Base-by-base conservation (phyloP, 1,140 invertebrate genomes). In the Chrysoperla carnea region DNA sequence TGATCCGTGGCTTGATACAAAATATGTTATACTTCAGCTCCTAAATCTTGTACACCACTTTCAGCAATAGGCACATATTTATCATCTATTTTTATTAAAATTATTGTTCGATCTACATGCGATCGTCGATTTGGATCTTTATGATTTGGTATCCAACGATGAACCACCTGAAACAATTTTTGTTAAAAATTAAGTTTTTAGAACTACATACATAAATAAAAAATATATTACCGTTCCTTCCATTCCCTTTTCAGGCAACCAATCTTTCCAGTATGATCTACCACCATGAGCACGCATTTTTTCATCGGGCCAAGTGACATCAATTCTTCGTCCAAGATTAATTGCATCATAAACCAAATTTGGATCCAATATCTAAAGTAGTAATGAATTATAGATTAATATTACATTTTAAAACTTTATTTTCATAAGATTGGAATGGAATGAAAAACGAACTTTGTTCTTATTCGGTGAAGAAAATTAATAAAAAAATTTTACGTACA, bases 61-160 rank as follows among this genome's bases (percentile, higher is more conserved):
- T 94, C 89, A 1, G 85, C 85, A 43, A 96, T 88, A 12, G 90
- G 90, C 41, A 96, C 89, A 63, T 79, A 94, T 50, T 81, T 84
- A 50, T 94, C 88, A 6, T 87, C 86, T 40, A 94, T 86, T 61
- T 90, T 83, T 1, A 96, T 73, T n/a, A 96, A 71, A 1, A 93
- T 63, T 33, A 96, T 89, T 13, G 81, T 86, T 48, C 87, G 81
- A 57, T 91, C 88, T 1, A 92, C 79, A 56, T 93, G 85, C 9
- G 88, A 93, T 6, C 90, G 71, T 37, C 79, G 74, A 48, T 76
- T 75, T 0, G 80, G 76, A 59, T 94, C 86, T 42, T 81, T 73
- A 66, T 94, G 88, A 62, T 81, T 83, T 0, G 90, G 90, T 13
- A 76, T 74, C 89, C 90, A 94, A 48, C 81, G 79, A 60, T 95